These are phyloP conservation scores for Holocentrus rufus DNA, from an alignment of 2,797 vertebrate genomes.

Conservation along the genomic window DNA sequence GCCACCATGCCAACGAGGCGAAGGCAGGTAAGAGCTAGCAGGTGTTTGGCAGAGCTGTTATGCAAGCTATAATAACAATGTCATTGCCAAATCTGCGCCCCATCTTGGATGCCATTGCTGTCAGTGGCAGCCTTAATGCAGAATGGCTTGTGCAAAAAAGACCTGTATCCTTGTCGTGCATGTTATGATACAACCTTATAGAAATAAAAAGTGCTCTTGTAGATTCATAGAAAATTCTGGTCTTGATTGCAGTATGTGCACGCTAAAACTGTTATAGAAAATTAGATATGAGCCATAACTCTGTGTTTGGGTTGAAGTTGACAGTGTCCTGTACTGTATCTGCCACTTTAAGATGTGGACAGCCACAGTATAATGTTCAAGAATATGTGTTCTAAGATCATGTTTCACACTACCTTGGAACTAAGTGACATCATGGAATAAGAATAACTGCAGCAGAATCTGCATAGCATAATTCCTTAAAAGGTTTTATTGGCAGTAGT, in stretches of 20 bases:
- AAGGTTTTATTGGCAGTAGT: not conserved
- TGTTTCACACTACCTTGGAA: not conserved
- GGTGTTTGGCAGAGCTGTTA: constrained; percentile 25
- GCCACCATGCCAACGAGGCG: too few relatives aligned
- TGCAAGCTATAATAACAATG: constrained; percentile 47
- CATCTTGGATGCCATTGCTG: not conserved
- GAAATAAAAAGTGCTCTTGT: too few relatives aligned
- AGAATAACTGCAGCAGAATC: not conserved
- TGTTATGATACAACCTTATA: not conserved
- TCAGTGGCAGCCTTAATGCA: constrained; percentile 1
- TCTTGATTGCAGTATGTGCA: not conserved
- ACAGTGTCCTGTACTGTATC: too few relatives aligned
- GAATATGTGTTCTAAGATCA: not conserved
- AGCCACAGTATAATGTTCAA: not conserved
- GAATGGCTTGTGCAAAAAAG: not conserved
- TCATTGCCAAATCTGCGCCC: not conserved
- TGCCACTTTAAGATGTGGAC: not conserved
- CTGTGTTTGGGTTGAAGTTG: too few relatives aligned
- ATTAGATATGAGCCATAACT: too few relatives aligned
- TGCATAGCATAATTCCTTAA: not conserved
- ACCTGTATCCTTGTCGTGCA: not conserved
- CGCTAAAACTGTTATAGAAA: not conserved
- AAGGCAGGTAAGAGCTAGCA: constrained; percentile 29
- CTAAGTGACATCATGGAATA: constrained; percentile 3
- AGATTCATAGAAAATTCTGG: not conserved